phyloP scores from a whole-genome alignment of 2,113 vertebrate genomes.

The Capreolus pygargus region DNA sequence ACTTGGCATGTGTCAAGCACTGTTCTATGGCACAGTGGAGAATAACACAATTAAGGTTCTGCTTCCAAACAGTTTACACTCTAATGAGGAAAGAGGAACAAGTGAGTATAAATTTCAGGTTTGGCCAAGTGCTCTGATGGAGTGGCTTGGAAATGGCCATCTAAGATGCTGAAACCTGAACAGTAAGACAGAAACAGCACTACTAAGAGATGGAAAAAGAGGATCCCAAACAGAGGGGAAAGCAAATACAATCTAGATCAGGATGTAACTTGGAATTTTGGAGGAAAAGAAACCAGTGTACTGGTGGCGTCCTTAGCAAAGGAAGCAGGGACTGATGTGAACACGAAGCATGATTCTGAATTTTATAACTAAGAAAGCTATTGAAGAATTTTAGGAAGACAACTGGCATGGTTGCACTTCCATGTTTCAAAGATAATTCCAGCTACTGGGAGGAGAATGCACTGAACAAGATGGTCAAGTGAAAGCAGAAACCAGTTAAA shows the following conservation, averaged over 20 bases:
- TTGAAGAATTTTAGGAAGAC: background rate
- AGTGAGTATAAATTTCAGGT: background rate
- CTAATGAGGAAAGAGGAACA: background rate
- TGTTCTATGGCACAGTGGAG: background rate
- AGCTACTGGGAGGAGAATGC: background rate
- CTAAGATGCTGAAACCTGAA: background rate
- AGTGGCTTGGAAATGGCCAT: background rate
- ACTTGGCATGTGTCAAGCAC: background rate
- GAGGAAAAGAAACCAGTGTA: background rate
- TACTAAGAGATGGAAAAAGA: background rate
- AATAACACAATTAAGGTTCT: background rate
- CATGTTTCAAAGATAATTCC: background rate
- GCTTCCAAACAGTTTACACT: background rate
- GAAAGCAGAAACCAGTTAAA: background rate
- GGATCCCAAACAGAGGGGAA: background rate
- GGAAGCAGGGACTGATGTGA: background rate
- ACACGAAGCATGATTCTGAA: background rate
- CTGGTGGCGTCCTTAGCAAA: background rate
- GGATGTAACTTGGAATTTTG: background rate
- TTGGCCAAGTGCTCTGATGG: background rate
- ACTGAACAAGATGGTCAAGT: background rate
- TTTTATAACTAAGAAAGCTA: background rate
- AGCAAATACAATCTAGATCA: background rate
- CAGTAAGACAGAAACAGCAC: background rate
- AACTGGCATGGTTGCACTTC: background rate